These are phyloP conservation scores for Melanchra persicariae DNA, from an alignment of 2,888 invertebrate genomes.

Conservation along the genomic window DNA sequence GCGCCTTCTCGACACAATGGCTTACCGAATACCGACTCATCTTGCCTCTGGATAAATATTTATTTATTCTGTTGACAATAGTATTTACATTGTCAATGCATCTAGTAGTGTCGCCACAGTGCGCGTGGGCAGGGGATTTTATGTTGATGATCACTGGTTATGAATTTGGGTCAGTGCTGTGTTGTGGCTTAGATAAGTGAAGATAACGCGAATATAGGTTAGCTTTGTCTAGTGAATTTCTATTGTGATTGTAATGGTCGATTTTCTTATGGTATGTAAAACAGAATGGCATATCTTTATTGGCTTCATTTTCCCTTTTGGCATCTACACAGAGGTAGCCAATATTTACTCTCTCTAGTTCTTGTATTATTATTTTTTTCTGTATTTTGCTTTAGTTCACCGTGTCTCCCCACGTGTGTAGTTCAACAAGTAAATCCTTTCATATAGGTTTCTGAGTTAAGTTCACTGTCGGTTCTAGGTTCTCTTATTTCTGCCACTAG, in stretches of 20 bases:
- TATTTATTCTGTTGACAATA: slow-evolving; percentile 90
- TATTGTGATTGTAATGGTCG: slow-evolving; percentile 3
- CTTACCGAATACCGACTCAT: slow-evolving; percentile 82
- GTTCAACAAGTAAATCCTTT: no score
- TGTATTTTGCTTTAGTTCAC: no score
- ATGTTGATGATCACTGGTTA: slow-evolving; percentile 84
- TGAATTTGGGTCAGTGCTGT: slow-evolving; percentile 84
- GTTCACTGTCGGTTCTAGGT: no score
- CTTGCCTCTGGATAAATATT: slow-evolving; percentile 88
- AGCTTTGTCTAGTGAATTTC: slow-evolving; percentile 47
- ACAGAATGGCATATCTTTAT: background rate
- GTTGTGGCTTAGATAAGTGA: slow-evolving; percentile 73
- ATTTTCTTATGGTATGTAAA: background rate
- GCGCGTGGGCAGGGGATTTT: slow-evolving; percentile 83
- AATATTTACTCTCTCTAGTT: background rate
- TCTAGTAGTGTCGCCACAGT: slow-evolving; percentile 81
- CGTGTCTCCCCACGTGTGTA: no score
- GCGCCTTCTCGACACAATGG: slow-evolving; percentile 80
- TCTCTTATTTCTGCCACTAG: no score
- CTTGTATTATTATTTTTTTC: no score
- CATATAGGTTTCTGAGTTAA: no score
- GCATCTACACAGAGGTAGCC: background rate
- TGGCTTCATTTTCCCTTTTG: background rate
- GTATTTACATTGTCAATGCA: slow-evolving; percentile 88
- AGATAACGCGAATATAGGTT: slow-evolving; percentile 64